Evolutionary conservation across 2,888 invertebrate genomes (phyloP).

Genomic region (Metopia argyrocephala): DNA sequence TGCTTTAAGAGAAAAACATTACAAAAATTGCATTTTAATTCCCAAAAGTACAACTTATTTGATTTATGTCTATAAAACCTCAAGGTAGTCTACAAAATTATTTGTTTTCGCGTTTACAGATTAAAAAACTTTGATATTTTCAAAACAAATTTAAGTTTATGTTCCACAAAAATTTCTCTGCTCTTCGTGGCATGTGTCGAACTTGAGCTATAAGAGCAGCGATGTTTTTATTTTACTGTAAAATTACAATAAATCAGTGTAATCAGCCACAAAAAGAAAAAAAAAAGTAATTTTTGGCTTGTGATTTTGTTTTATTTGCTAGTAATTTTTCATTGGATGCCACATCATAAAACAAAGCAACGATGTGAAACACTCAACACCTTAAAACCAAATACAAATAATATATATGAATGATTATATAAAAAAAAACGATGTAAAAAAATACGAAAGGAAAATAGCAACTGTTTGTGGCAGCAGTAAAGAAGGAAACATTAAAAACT

Average conservation of each 20-base stretch:
- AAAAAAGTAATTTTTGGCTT: constrained; percentile 54
- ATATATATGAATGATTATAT: constrained; percentile 1
- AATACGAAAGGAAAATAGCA: constrained; percentile 12
- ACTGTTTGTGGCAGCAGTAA: constrained; percentile 52
- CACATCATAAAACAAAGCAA: constrained; percentile 57
- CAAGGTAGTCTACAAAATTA: too few relatives aligned
- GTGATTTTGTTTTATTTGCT: constrained; percentile 60
- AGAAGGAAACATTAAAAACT: constrained; percentile 38
- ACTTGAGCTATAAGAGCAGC: not conserved
- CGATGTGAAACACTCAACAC: constrained; percentile 57
- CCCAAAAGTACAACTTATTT: too few relatives aligned
- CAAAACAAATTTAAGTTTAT: not conserved
- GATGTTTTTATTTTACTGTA: too few relatives aligned
- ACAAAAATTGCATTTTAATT: too few relatives aligned
- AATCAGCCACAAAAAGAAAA: constrained; percentile 26
- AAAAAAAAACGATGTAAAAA: not conserved
- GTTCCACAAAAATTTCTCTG: not conserved
- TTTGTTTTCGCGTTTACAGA: too few relatives aligned
- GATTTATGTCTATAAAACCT: too few relatives aligned
- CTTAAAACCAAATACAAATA: constrained; percentile 46
- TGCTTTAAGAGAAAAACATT: too few relatives aligned
- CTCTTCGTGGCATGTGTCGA: not conserved
- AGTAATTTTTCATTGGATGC: constrained; percentile 64
- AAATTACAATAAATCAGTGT: constrained; percentile 15
- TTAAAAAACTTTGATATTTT: not conserved